Base-by-base conservation (phyloP, 2,113 vertebrate species). In the Acanthochromis polyacanthus region DNA sequence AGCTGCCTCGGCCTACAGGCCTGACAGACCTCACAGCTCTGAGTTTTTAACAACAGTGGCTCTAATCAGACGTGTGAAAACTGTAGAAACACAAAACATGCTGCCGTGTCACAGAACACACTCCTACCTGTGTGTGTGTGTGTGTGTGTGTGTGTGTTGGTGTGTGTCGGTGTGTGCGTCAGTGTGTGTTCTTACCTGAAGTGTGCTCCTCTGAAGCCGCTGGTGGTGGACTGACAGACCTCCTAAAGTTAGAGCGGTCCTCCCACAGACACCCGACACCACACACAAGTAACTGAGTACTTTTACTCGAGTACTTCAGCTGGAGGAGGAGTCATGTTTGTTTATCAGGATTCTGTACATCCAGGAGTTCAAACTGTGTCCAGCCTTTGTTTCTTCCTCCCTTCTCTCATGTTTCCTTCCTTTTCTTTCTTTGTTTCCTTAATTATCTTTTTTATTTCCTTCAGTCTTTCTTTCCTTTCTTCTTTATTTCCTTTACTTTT, bases 1-100 rank as follows among this genome's bases (percentile, higher is more conserved):
- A 91, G 90, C 90, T 91, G 90, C 63, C 58, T 64, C 22, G 9
- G 73, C 6, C 50, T n/a, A 40, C 65, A 36, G 77, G 69, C 77
- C 68, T 60, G 62, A 51, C 30, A 68, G 62, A 50, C 66, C 63
- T 11, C 25, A 16, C 36, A 46, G 67, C 60, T 32, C 9, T 16
- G 4, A 40, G 68, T 62, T 46, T 22, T 14, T 25, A 64, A 36
- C 4, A 45, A n/a, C 43, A 71, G 46, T n/a, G n/a, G n/a, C 52
- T 51, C 43, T 61, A 2, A 62, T 75, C 70, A 50, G 55, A 73
- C 3, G 45, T 40, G 40, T 63, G 50, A 84, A 71, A 86, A 79
- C 46, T 28, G 45, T 4, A 10, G 32, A 71, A 76, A 67, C 3
- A 14, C 17, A 4, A 22, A 32, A 20, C 3, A 8, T 36, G n/a